phyloP scores from a whole-genome alignment of 2,113 vertebrate species.

The Sterrhoptilus dennistouni region DNA sequence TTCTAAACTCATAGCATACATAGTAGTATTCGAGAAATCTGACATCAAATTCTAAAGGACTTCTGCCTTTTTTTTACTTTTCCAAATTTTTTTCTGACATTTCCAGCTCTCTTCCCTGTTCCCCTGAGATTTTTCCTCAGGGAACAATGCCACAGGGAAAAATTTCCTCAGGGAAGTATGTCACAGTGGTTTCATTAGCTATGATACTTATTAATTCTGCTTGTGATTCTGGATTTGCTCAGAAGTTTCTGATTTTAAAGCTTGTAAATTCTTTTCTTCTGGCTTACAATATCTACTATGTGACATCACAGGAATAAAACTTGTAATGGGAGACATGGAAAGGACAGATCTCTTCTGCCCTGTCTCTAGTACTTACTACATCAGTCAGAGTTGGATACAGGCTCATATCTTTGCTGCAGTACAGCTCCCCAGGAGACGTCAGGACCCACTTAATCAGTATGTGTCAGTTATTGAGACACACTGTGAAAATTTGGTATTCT shows the following conservation, averaged over 20 bases:
- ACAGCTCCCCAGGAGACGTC: background rate
- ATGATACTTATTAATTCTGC: background rate
- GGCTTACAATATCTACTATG: background rate
- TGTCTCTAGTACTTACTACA: background rate
- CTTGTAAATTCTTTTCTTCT: background rate
- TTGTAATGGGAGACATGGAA: background rate
- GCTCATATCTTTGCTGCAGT: background rate
- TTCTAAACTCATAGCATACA: background rate
- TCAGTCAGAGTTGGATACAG: background rate
- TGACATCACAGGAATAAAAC: background rate
- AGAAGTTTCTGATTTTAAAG: background rate
- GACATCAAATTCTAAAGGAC: background rate
- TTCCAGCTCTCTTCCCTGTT: background rate
- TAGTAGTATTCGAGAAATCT: background rate
- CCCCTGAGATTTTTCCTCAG: background rate
- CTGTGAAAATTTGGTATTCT: background rate
- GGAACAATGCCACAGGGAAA: background rate
- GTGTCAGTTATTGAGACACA: background rate
- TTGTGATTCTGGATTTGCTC: background rate
- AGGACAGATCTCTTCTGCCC: background rate
- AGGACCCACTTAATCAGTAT: background rate
- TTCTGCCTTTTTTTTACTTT: background rate
- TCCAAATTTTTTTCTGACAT: background rate
- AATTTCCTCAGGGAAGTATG: background rate
- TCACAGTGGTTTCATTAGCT: background rate